Evolutionary conservation across 2,888 invertebrate genomes (phyloP).

Genomic region (Glyphotaelius pellucidus): DNA sequence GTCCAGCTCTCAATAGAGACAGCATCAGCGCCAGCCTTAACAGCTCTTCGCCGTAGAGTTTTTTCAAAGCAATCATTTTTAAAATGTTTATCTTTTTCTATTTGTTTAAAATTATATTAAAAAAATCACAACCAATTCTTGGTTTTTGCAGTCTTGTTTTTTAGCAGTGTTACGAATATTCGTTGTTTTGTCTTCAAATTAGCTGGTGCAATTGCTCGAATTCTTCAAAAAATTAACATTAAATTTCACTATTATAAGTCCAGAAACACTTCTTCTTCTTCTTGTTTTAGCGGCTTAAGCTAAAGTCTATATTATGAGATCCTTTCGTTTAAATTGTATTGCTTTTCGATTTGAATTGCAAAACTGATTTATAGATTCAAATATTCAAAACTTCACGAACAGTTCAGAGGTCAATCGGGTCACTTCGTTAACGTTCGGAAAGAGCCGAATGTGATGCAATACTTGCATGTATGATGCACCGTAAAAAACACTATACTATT

Average conservation of each 20-base stretch:
- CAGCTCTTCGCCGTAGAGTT: constrained; percentile 88
- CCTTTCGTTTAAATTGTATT: neutral
- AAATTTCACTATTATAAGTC: neutral
- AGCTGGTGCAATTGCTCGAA: neutral
- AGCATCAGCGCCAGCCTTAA: constrained; percentile 88
- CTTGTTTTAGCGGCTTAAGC: neutral
- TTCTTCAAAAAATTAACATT: neutral
- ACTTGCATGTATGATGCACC: neutral
- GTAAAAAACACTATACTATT: neutral
- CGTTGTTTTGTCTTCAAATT: constrained; percentile 6
- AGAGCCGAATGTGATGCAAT: neutral
- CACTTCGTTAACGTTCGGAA: neutral
- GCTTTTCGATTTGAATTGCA: constrained; percentile 7
- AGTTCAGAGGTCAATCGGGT: neutral
- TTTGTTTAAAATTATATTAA: neutral
- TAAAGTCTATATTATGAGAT: neutral
- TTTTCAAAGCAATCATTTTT: constrained; percentile 88
- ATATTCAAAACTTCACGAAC: neutral
- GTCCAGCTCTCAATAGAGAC: constrained; percentile 87
- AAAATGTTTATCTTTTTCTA: neutral
- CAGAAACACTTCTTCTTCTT: neutral
- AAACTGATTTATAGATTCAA: constrained; percentile 18
- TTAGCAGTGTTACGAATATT: neutral
- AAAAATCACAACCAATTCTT: constrained; percentile 48
- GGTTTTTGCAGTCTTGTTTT: constrained; percentile 13